Base-by-base conservation (phyloP, 2,888 invertebrate genomes). In the Lepidocyrtoides sp. region DNA sequence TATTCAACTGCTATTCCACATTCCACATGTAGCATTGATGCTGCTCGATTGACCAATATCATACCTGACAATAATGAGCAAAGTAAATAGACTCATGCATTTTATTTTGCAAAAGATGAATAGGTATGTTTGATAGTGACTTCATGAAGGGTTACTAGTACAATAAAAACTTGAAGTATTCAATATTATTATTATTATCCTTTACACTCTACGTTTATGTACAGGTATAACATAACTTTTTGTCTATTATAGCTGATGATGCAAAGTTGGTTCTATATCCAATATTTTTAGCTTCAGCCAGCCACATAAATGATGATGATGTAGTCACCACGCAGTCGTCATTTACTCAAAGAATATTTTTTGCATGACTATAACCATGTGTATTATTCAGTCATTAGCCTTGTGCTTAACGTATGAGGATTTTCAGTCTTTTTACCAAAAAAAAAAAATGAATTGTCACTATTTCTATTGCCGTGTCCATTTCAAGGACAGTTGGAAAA, bases 391-490 rank as follows among this genome's bases (percentile, higher is more conserved):
- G 12, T 36, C 41, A 44, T 17, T 48, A 75, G 20, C 75, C 75
- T 75, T 75, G 75, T 48, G 8, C 48, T 17, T 26, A 44, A 14
- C 7, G 23, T 44, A 44, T 10, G 20, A 72, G 20, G 72, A 44
- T 41, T 72, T 69, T 54, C 57, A 32, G 36, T 20, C 29, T 54
- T 79, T 51, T 48, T 54, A 36, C 17, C 5, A 14, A 17, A 10
- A n/a, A 57, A 14, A 17, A 10, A n/a, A 57, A 51, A 29, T 44
- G 54, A n/a, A 41, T 20, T 79, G 79, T 79, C 79, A 57, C 79
- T 29, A 77, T 48, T 77, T 77, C 51, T 51, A 29, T 14, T 72
- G 32, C 20, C n/a, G n/a, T 77, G 77, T 77, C 51, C 77, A 77
- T 77, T 77, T 77, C 77, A 79, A 79, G 79, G 79, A 79, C 79